These are phyloP conservation scores for Sitta europaea DNA, from an alignment of 2,113 vertebrate species.

Conservation along the genomic window DNA sequence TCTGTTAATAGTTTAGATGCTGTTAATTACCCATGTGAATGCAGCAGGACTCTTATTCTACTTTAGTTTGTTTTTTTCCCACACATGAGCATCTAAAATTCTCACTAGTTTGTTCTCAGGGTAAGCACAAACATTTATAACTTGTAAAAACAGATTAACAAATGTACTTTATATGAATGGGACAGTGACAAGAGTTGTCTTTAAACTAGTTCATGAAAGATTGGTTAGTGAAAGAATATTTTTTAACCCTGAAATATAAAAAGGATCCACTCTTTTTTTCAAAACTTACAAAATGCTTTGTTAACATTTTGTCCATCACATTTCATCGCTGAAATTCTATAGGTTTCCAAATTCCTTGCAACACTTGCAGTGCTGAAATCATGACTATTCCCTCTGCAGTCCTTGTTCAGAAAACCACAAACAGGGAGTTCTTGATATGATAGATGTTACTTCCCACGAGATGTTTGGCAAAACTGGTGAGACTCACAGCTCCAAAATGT, in stretches of 20 bases:
- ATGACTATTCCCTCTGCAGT: not conserved
- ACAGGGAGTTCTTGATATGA: not conserved
- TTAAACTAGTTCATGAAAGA: not conserved
- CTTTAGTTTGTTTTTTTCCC: not conserved
- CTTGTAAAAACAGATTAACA: not conserved
- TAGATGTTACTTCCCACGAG: not conserved
- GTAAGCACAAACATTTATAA: not conserved
- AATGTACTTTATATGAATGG: not conserved
- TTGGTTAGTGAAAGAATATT: not conserved
- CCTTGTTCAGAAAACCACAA: not conserved
- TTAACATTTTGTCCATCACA: not conserved
- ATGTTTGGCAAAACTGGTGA: not conserved
- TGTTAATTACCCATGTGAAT: not conserved
- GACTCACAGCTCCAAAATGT: not conserved
- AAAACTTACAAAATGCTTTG: not conserved
- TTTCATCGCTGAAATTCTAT: not conserved
- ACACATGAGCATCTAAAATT: not conserved
- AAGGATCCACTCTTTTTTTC: not conserved
- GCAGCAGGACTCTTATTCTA: not conserved
- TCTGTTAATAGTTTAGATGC: not conserved
- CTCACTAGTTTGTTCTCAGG: not conserved
- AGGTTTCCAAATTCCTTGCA: not conserved
- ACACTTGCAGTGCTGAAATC: not conserved
- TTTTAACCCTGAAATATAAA: not conserved
- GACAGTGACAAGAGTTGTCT: not conserved